phyloP scores from a whole-genome alignment of 1,140 invertebrate genomes.

The Oedothorax gibbosus region DNA sequence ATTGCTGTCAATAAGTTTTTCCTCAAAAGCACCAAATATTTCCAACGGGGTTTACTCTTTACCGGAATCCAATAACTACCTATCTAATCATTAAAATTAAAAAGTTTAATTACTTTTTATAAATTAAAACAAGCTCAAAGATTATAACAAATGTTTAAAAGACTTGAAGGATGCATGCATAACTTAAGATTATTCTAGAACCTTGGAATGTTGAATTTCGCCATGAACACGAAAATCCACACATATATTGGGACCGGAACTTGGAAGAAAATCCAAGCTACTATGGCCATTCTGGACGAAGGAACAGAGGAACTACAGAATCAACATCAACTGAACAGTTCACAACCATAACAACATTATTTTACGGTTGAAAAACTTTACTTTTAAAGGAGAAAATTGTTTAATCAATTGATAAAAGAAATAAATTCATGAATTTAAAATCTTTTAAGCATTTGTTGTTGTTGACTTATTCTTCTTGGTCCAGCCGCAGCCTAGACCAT shows the following conservation, averaged over 20 bases:
- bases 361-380: conserved; percentile 24
- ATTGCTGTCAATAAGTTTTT: too few species aligned
- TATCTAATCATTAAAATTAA: too few species aligned
- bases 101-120: too few species aligned
- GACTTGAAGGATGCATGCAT: too few species aligned
- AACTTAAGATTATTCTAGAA: neutral
- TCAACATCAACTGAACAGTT: conserved; percentile 48
- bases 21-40: too few species aligned
- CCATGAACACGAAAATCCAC: conserved; percentile 15
- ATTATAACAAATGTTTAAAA: too few species aligned
- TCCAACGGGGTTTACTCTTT: too few species aligned
- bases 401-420: neutral
- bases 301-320: conserved; percentile 27
- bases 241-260: conserved; percentile 1
- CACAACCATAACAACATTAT: conserved; percentile 43
- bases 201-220: conserved; percentile 23
- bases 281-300: neutral
- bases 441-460: neutral
- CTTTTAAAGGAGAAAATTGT: neutral
- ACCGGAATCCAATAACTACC: too few species aligned
- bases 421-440: neutral
- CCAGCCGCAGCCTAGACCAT: too few species aligned
- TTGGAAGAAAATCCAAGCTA: neutral
- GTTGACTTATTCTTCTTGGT: neutral
- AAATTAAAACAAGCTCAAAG: too few species aligned